Percentiles rank a stretch among this genome's conserved stretches.
phyloP scores from a whole-genome alignment of 2,888 invertebrate species.

The Corbicula japonica region DNA sequence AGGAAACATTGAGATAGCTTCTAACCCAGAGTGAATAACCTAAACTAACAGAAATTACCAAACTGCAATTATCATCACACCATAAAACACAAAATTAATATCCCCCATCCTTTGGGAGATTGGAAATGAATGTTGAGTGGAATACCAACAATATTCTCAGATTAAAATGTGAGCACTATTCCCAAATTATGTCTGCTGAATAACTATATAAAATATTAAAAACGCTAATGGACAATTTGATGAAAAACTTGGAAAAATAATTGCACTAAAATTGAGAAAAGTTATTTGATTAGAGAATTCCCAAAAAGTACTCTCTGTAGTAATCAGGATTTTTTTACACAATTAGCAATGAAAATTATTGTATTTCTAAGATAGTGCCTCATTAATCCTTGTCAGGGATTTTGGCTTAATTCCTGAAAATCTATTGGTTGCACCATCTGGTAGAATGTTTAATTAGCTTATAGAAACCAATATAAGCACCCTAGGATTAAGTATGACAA shows the following conservation, averaged over 20 bases:
- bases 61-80: conserved; percentile 53
- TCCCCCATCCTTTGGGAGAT: conserved; percentile 46
- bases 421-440: conserved; percentile 26
- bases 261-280: conserved; percentile 45
- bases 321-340: conserved; percentile 48
- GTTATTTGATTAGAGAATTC: conserved; percentile 40
- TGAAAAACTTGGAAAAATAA: conserved; percentile 36
- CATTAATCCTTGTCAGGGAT: conserved; percentile 49
- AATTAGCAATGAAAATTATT: conserved; percentile 56
- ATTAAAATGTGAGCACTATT: conserved; percentile 55
- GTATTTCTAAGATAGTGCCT: conserved; percentile 33
- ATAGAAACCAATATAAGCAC: too few species aligned
- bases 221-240: conserved; percentile 51
- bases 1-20: too few species aligned
- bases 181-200: conserved; percentile 49
- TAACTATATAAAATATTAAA: conserved; percentile 54
- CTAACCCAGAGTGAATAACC: too few species aligned
- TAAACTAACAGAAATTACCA: too few species aligned
- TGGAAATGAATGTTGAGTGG: conserved; percentile 33
- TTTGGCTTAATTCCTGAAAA: conserved; percentile 13
- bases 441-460: conserved; percentile 4
- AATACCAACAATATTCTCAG: conserved; percentile 39
- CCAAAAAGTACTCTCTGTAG: conserved; percentile 31
- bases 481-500: too few species aligned
- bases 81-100: conserved; percentile 58